Evolutionary conservation across 1,140 invertebrate genomes (phyloP), one percentile per base, ranked within the genome.

Genomic region (Lysiphlebus fabarum): DNA sequence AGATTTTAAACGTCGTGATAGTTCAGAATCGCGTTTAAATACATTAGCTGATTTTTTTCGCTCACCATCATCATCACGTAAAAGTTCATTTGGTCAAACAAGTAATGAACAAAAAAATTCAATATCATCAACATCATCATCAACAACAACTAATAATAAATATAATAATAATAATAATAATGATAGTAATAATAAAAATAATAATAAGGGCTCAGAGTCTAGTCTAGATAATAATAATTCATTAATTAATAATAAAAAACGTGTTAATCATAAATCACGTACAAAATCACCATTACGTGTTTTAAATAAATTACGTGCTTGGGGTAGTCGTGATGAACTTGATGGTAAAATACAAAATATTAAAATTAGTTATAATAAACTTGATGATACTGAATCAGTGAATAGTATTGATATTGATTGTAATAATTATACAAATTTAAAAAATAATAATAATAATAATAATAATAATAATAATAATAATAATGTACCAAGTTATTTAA

Each of bases 31-130:
- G 17, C 65, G 77, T 45, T 58, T 80, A 9, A 70, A 67, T 4
- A 70, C 74, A 6, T 55, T 80, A 4, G 71, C 77, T 5, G 77
- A 78, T 56, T 80, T 78, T 53, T 80, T 80, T 50, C 72, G 75
- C 42, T 79, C 77, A 38, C 77, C 77, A 0, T 72, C 75, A n/a
- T 73, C 76, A 26, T 77, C 76, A n/a, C 67, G 77, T 2, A 78
- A 79, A 53, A 69, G 75, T 45, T 78, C 76, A 6, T 50, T 73
- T 7, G 72, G 66, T 17, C 68, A 67, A 8, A 63, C 70, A 0
- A 66, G 68, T 9, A 71, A 67, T 6, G 72, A 76, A 41, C 62
- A 71, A 34, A 78, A 74, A 51, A 73, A 70, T 47, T 70, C 65
- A 8, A 66, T 73, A 6, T 67, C 69, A 2, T 26, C 17, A 26